phyloP scores from a whole-genome alignment of 2,113 vertebrate genomes.

The Cyanoramphus novaezelandiae region DNA sequence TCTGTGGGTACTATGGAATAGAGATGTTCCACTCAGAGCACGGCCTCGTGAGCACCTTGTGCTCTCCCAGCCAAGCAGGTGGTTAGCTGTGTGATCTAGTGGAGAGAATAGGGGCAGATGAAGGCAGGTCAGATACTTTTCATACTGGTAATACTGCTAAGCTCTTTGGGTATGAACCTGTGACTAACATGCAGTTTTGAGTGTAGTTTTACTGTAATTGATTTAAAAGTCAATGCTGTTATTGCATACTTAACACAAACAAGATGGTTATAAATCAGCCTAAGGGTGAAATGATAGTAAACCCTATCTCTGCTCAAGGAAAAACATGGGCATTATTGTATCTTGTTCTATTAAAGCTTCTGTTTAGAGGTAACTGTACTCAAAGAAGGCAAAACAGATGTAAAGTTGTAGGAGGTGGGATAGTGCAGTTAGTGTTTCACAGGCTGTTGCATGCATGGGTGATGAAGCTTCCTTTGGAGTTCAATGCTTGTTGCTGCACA shows the following conservation, averaged over 20 bases:
- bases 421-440: neutral
- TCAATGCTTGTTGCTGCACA: neutral
- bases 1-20: neutral
- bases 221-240: neutral
- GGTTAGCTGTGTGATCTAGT: neutral
- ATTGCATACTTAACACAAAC: neutral
- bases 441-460: neutral
- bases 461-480: neutral
- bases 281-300: neutral
- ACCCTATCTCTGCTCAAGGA: neutral
- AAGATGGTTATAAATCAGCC: neutral
- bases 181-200: neutral
- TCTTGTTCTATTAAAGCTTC: neutral
- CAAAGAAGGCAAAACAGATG: neutral
- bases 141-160: neutral
- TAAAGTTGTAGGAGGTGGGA: neutral
- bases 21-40: fast-evolving
- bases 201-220: neutral
- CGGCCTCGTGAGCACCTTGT: fast-evolving
- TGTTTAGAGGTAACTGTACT: neutral
- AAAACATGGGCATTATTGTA: neutral
- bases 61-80: neutral
- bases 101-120: neutral
- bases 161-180: neutral
- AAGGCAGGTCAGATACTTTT: neutral